Percentiles rank a stretch among this genome's conserved stretches.
Conservation (phyloP, 30 jellyfish, hydroid and myxozoan genomes). For the Hydra vulgaris region DNA sequence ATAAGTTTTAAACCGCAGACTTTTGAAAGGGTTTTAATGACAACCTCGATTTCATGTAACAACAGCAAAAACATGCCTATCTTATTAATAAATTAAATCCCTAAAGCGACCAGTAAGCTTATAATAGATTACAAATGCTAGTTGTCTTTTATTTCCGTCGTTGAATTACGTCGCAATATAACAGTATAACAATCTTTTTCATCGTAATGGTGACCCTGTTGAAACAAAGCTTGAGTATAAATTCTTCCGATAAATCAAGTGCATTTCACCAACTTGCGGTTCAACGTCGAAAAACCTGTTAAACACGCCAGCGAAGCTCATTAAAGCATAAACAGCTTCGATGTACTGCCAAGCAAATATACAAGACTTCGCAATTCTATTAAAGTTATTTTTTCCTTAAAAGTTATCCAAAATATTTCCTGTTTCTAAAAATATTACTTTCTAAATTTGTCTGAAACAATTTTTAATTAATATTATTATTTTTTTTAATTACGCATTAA, state of each 20-base stretch:
- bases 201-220: not conserved
- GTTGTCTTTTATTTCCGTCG: not conserved
- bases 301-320: conserved; percentile 33
- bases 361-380: not conserved
- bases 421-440: too few relatives aligned
- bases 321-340: conserved; percentile 22
- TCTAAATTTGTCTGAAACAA: too few relatives aligned
- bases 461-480: too few relatives aligned
- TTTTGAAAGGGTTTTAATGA: not conserved
- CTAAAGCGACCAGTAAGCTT: not conserved
- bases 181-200: not conserved
- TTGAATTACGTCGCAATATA: not conserved
- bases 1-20: not conserved
- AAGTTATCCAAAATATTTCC: not conserved
- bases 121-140: not conserved
- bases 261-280: conserved; percentile 3
- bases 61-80: not conserved
- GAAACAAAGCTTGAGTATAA: conserved; percentile 14
- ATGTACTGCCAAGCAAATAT: conserved; percentile 8
- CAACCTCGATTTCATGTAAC: not conserved
- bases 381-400: not conserved
- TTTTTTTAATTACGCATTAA: too few relatives aligned
- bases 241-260: conserved; percentile 13
- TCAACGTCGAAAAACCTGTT: conserved; percentile 15
- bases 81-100: not conserved